Conservation (phyloP, 2,888 invertebrate species). For the Drosophila anomalipes region DNA sequence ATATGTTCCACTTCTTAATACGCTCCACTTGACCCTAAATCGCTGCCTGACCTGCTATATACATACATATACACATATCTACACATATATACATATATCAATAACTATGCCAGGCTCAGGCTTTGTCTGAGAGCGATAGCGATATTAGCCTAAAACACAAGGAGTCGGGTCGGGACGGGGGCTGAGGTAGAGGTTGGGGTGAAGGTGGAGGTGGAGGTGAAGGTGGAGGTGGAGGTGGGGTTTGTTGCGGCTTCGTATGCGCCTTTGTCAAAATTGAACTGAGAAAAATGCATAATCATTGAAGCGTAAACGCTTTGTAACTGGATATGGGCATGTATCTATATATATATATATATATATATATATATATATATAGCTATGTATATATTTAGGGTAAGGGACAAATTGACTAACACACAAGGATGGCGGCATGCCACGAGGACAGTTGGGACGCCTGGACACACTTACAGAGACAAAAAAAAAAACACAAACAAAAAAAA, state of each 20-base stretch:
- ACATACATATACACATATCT: not conserved
- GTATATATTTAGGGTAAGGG: conserved; percentile 39
- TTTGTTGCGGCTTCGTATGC: not conserved
- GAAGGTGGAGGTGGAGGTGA: not conserved
- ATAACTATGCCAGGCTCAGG: not conserved
- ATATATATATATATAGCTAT: conserved; percentile 25
- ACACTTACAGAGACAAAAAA: conserved; percentile 10
- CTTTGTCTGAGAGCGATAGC: conserved; percentile 13
- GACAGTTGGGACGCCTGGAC: conserved; percentile 26
- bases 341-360: conserved; percentile 28
- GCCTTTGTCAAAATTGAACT: conserved; percentile 74
- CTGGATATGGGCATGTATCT: conserved; percentile 60
- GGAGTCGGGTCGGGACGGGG: conserved; percentile 4
- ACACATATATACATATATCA: not conserved
- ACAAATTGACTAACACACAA: conserved; percentile 2
- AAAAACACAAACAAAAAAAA: not conserved
- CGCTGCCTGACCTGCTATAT: conserved; percentile 24
- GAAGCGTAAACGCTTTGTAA: conserved; percentile 81
- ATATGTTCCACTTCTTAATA: conserved; percentile 4
- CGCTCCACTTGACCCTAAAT: conserved; percentile 67
- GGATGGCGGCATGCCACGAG: conserved; percentile 27
- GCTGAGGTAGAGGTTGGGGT: not conserved
- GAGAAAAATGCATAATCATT: conserved; percentile 77
- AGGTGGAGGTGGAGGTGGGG: not conserved
- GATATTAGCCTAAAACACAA: conserved; percentile 65